These are phyloP conservation scores for Bubo blakistoni DNA, from an alignment of 2,113 vertebrate species.

Conservation along the genomic window DNA sequence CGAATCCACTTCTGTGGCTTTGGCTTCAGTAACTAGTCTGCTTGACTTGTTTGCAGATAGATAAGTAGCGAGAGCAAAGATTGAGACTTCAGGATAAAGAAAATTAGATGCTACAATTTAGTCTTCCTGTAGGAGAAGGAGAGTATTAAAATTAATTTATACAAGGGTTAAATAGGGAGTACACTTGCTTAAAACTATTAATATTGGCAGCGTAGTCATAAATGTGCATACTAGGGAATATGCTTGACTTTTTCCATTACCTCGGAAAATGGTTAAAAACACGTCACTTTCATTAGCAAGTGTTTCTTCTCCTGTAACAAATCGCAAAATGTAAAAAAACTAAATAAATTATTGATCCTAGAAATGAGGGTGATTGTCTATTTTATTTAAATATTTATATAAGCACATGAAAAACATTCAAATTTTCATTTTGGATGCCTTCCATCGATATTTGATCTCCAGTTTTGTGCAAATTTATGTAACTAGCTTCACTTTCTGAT, in stretches of 20 bases:
- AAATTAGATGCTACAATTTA: conserved; percentile 37
- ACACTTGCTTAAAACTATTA: conserved; percentile 28
- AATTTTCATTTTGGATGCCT: neutral
- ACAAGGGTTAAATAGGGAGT: neutral
- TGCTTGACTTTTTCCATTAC: conserved; percentile 31
- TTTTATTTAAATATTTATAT: neutral
- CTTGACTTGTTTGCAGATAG: neutral
- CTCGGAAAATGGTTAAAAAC: conserved; percentile 10
- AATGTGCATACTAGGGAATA: conserved; percentile 1
- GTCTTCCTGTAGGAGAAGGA: conserved; percentile 52
- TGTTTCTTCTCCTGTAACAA: conserved; percentile 61
- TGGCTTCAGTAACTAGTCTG: neutral
- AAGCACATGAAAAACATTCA: neutral
- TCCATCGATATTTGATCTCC: neutral
- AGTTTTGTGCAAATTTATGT: neutral
- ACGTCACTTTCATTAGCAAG: conserved; percentile 15
- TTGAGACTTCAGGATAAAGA: neutral
- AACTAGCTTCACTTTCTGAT: neutral
- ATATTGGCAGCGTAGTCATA: conserved; percentile 12
- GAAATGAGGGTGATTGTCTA: neutral
- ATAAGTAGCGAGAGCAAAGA: neutral
- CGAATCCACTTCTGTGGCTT: neutral
- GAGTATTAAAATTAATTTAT: neutral
- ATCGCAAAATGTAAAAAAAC: neutral
- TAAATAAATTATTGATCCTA: conserved; percentile 52